phyloP scores from a whole-genome alignment of 2,888 invertebrate species.

The Xanthorhoe designata region DNA sequence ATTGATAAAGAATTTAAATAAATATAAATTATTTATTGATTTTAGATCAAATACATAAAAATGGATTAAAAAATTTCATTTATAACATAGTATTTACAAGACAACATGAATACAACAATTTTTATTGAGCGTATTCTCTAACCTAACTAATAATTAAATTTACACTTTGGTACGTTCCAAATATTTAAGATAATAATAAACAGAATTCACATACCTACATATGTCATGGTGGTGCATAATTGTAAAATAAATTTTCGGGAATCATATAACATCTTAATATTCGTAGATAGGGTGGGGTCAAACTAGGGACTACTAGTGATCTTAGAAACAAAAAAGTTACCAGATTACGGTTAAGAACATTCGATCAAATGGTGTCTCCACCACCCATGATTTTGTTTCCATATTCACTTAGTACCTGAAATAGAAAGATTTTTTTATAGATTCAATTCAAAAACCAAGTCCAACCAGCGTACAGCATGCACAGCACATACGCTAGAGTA shows the following conservation, averaged over 20 bases:
- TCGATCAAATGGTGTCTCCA: slow-evolving; percentile 55
- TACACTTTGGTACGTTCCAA: slow-evolving; percentile 76
- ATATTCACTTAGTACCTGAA: slow-evolving; percentile 92
- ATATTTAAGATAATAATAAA: slow-evolving; percentile 39
- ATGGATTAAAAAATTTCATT: too few relatives aligned
- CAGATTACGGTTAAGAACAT: not conserved
- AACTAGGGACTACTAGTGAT: not conserved
- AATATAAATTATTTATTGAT: too few relatives aligned
- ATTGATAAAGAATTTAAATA: too few relatives aligned
- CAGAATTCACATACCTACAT: slow-evolving; percentile 12
- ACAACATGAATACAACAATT: not conserved
- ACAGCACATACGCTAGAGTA: too few relatives aligned
- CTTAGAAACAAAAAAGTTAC: not conserved
- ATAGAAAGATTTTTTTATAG: slow-evolving; percentile 47
- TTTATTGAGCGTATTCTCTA: slow-evolving; percentile 57
- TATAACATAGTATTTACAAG: too few relatives aligned
- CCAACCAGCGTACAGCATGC: too few relatives aligned
- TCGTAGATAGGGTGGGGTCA: not conserved
- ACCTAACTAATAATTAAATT: slow-evolving; percentile 58
- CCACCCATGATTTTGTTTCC: slow-evolving; percentile 92
- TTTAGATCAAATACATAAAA: too few relatives aligned
- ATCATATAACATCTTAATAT: not conserved
- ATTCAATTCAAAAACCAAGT: too few relatives aligned
- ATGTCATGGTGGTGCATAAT: not conserved
- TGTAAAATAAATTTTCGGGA: not conserved